Conservation (phyloP, 2,113 vertebrate species). For the Camelus dromedarius region DNA sequence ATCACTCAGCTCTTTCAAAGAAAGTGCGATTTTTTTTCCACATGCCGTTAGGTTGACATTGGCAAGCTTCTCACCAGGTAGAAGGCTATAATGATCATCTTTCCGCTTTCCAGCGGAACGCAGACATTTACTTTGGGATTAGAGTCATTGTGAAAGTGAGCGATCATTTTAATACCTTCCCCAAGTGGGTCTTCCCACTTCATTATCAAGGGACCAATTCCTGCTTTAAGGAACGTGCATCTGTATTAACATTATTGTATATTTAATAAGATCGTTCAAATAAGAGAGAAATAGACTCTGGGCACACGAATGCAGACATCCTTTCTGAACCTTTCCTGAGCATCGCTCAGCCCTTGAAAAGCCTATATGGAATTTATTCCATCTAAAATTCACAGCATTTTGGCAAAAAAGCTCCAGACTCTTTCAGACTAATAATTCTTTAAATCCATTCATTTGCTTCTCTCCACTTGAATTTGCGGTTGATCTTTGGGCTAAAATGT, state of each 20-base stretch:
- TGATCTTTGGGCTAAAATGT: not conserved
- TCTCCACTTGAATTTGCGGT: not conserved
- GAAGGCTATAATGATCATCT: not conserved
- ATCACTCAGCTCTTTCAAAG: slow-evolving; percentile 44
- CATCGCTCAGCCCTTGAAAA: not conserved
- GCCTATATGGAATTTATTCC: not conserved
- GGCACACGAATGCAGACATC: not conserved
- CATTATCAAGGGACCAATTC: not conserved
- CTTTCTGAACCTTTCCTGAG: not conserved
- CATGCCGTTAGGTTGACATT: accelerated
- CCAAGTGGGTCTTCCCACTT: not conserved
- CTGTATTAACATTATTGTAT: slow-evolving; percentile 6
- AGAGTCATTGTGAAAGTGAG: slow-evolving; percentile 12
- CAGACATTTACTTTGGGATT: not conserved
- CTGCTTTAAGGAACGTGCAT: not conserved
- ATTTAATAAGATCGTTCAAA: slow-evolving; percentile 49
- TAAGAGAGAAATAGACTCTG: not conserved
- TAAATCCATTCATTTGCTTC: not conserved
- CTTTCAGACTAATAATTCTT: slow-evolving; percentile 44
- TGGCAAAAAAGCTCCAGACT: not conserved
- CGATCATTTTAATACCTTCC: not conserved
- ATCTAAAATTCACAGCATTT: not conserved
- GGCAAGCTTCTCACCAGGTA: slow-evolving; percentile 32
- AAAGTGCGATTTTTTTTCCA: not conserved
- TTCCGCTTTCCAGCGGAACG: not conserved